Evolutionary conservation across 2,113 vertebrate species (phyloP).

Genomic region (Elgaria multicarinata): DNA sequence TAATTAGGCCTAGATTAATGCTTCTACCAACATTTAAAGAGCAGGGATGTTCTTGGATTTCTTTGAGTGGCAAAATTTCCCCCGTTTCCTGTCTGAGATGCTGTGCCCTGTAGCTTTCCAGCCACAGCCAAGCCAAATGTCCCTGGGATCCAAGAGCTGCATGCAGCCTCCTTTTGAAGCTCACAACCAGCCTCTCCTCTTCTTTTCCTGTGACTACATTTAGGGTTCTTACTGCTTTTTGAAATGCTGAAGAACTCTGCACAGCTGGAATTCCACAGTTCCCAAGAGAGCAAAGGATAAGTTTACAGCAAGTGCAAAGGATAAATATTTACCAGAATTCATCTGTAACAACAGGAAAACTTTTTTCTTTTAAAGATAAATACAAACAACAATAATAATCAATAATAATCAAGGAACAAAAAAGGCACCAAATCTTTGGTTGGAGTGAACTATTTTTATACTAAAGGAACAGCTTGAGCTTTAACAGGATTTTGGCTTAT

Average conservation of each 20-base stretch:
- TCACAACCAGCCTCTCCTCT: constrained; percentile 31
- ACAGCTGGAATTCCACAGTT: constrained; percentile 48
- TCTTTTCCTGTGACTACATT: neutral
- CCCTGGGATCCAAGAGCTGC: neutral
- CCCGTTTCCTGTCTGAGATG: constrained; percentile 6
- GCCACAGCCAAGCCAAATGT: constrained; percentile 49
- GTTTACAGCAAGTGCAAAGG: constrained; percentile 40
- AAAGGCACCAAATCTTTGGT: constrained; percentile 16
- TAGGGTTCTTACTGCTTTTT: constrained; percentile 18
- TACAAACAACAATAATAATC: constrained; percentile 40
- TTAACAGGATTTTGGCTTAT: constrained; percentile 17
- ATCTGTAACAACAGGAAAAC: constrained; percentile 66
- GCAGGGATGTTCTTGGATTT: neutral
- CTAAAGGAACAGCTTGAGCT: neutral
- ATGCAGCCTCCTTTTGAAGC: constrained; percentile 25
- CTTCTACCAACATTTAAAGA: neutral
- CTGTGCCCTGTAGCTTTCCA: constrained; percentile 37
- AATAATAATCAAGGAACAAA: constrained; percentile 40
- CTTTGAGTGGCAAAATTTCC: constrained; percentile 7
- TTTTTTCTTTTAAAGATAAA: constrained; percentile 49
- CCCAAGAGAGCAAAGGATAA: constrained; percentile 23
- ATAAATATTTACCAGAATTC: constrained; percentile 70
- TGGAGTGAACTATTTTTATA: constrained; percentile 58
- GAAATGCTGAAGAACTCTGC: constrained; percentile 25
- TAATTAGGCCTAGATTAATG: neutral